Evolutionary conservation across 2,888 invertebrate genomes (phyloP), one percentile per base, ranked within the genome.

Genomic region (Lepeophtheirus nordmannii): DNA sequence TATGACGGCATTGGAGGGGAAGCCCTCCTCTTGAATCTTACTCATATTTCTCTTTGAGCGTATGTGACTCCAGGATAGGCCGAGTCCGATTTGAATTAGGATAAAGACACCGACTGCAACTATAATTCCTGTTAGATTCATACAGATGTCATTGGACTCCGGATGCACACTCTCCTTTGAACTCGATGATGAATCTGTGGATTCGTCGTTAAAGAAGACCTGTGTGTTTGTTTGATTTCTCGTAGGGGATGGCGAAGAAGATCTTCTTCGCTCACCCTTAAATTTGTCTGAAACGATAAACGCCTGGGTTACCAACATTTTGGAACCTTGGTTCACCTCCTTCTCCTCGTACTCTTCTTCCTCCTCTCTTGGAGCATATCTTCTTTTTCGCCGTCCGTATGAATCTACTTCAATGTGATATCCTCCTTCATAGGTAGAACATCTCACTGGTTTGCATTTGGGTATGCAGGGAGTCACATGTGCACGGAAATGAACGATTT

Each of bases 401-500:
- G 90, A 90, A 71, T 85, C 82, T 70, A 88, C 82, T 67, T 88
- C 86, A 71, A 87, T 83, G 67, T 87, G 81, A 73, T 88, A 86
- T 69, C 89, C 89, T 68, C 86, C 86, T 63, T 85, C 83, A 72
- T 89, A 89, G 72, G 84, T 83, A n/a, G 10, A 87, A 75, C 91
- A 92, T 74, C 88, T 87, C 10, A 91, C 89, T 10, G 92, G 91
- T 74, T 90, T 89, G 76, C 92, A 93, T 57, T 84, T 82, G 37
- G 91, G 91, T 85, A 93, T 86, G 76, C 92, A 92, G 0, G 92
- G 92, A 3, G 91, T 91, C 56, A 93, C 91, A 73, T 92, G 77
- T n/a, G 92, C 92, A 69, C 91, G 84, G 83, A 93, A 93, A 75
- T 92, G 92, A 1, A 93, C 92, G 58, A 90, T 86, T 75, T 92